Conservation (phyloP, 2,113 vertebrate species). For the Alces alces region DNA sequence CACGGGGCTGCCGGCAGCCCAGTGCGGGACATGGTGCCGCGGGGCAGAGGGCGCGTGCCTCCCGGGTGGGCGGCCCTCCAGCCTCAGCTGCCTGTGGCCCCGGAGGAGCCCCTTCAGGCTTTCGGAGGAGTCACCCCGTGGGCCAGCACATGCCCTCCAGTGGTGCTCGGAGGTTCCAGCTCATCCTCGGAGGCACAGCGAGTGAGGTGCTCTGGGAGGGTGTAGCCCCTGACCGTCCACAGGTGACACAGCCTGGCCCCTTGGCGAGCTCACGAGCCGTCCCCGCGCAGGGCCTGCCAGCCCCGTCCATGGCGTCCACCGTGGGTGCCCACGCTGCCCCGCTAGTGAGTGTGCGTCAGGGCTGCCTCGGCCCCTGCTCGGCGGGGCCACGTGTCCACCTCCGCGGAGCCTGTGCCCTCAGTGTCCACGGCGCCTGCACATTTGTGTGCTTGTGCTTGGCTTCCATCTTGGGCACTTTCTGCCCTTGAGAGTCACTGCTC, state of each 20-base stretch:
- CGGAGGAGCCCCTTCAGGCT: background rate
- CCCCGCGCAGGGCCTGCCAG: accelerated
- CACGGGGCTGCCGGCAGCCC: no score
- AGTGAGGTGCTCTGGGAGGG: background rate
- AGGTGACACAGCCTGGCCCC: no score
- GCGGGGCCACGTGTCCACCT: accelerated
- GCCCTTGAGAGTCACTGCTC: background rate
- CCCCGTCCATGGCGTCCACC: accelerated
- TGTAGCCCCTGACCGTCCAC: background rate
- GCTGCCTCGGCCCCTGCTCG: no score
- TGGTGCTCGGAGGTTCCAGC: background rate
- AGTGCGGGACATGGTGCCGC: no score
- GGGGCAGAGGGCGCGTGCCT: background rate
- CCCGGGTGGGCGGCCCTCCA: accelerated
- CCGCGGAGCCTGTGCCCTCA: accelerated
- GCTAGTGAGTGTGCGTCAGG: no score
- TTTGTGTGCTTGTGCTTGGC: background rate
- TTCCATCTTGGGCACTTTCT: conserved; percentile 41
- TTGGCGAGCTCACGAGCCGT: no score
- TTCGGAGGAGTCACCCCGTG: background rate
- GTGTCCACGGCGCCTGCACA: accelerated
- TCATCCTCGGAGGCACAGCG: background rate
- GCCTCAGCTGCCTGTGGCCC: background rate
- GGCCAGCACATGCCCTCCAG: background rate
- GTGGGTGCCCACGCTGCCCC: accelerated